Percentiles rank a stretch among this genome's conserved stretches.
Evolutionary conservation across 2,113 vertebrate species (phyloP).

Genomic region (Xerus inauris): DNA sequence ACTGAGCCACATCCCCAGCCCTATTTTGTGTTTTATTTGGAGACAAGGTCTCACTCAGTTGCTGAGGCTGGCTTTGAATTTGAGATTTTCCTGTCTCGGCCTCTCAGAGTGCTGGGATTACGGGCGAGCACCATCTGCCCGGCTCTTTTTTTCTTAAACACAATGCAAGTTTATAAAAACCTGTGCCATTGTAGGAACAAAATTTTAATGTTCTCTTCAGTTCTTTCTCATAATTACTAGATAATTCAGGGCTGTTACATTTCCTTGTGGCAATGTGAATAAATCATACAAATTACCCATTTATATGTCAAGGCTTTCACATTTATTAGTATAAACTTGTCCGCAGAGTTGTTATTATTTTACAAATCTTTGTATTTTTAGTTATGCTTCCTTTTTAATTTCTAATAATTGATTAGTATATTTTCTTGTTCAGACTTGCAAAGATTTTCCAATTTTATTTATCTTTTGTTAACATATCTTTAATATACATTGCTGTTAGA

Average conservation of each 20-base stretch:
- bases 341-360: not conserved
- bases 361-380: conserved; percentile 22
- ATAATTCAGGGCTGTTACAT: not conserved
- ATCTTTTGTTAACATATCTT: not conserved
- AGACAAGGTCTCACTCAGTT: too few relatives aligned
- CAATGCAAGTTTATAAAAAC: not conserved
- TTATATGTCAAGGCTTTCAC: not conserved
- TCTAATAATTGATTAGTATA: not conserved
- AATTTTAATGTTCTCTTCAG: not conserved
- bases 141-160: not conserved
- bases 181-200: not conserved
- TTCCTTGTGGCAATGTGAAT: not conserved
- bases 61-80: too few relatives aligned
- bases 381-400: not conserved
- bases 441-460: not conserved
- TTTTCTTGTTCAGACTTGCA: conserved; percentile 1
- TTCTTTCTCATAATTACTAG: conserved; percentile 23
- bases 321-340: not conserved
- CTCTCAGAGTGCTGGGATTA: too few relatives aligned
- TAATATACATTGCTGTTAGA: not conserved
- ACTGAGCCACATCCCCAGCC: too few relatives aligned
- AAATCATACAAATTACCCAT: conserved; percentile 18
- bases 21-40: too few relatives aligned
- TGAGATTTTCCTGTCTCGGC: too few relatives aligned
- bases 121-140: too few relatives aligned